These are phyloP conservation scores for Tretioscincus oriximinensis DNA, from an alignment of 2,113 vertebrate species.

Conservation along the genomic window DNA sequence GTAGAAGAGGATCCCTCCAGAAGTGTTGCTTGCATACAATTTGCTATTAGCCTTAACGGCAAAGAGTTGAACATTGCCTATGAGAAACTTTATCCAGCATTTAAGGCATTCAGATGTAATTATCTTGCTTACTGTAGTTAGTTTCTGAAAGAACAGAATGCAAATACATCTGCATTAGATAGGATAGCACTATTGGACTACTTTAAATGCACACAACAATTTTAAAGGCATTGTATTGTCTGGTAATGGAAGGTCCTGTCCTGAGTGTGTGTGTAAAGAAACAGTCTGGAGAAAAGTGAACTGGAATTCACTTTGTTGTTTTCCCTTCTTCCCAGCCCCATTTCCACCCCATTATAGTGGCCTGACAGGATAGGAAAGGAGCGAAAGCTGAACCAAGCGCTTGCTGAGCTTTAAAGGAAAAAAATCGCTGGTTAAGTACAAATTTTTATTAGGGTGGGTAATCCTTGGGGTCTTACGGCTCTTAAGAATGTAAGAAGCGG, in stretches of 20 bases:
- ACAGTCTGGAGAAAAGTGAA: no score
- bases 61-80: background rate
- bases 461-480: no score
- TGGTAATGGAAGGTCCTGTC: slow-evolving; percentile 3
- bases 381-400: no score
- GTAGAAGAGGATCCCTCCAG: slow-evolving; percentile 34
- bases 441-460: no score
- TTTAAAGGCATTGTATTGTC: slow-evolving; percentile 9
- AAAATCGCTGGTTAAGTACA: no score
- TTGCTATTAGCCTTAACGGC: background rate
- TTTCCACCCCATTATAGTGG: no score
- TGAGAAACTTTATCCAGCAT: background rate
- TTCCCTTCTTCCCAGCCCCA: no score
- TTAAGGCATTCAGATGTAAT: background rate
- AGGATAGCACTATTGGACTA: background rate
- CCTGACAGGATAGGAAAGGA: no score
- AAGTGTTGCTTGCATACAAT: background rate
- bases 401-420: no score
- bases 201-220: slow-evolving; percentile 8
- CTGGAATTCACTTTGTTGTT: no score
- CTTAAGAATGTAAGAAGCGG: no score
- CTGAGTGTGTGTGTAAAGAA: no score
- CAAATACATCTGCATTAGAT: slow-evolving; percentile 14
- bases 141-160: background rate
- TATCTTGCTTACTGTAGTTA: background rate